phyloP scores from a whole-genome alignment of 2,113 vertebrate genomes.

The Sinocyclocheilus rhinocerous region DNA sequence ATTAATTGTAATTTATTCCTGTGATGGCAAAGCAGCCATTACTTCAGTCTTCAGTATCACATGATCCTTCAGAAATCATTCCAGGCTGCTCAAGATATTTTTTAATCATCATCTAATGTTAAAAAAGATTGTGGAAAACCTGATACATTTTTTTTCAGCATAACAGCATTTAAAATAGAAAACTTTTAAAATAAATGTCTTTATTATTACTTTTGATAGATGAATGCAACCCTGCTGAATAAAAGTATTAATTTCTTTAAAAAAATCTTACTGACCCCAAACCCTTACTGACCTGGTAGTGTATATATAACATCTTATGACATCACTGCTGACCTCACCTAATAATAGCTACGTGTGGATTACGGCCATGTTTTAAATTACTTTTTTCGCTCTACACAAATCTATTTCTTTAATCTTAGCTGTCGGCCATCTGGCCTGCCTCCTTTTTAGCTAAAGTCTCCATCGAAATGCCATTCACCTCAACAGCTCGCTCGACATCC shows the following conservation, averaged over 20 bases:
- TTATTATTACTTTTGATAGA: neutral
- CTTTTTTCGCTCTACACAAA: conserved; percentile 76
- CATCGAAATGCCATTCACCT: conserved; percentile 21
- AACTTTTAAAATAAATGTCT: neutral
- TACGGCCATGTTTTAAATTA: conserved; percentile 76
- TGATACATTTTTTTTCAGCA: neutral
- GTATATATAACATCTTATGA: conserved; percentile 58
- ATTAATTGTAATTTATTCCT: neutral
- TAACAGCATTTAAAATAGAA: neutral
- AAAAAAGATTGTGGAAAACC: neutral
- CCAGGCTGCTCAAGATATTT: neutral
- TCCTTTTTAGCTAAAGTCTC: conserved; percentile 44
- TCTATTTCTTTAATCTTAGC: conserved; percentile 76
- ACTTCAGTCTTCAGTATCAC: neutral
- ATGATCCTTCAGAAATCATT: neutral
- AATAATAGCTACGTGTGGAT: conserved; percentile 71
- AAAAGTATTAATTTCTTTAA: neutral
- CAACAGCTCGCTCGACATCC: conserved; percentile 56
- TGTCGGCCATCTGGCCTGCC: conserved; percentile 71
- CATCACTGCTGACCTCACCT: conserved; percentile 58
- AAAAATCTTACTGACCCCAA: neutral
- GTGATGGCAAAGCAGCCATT: neutral
- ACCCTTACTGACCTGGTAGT: neutral
- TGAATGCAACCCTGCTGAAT: neutral
- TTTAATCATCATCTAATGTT: neutral